A percentile compares a stretch with the other conserved stretches of the same genome.
These are phyloP conservation scores for Triplophysa yarkandensis DNA, from an alignment of 2,797 vertebrate genomes.

Conservation along the genomic window DNA sequence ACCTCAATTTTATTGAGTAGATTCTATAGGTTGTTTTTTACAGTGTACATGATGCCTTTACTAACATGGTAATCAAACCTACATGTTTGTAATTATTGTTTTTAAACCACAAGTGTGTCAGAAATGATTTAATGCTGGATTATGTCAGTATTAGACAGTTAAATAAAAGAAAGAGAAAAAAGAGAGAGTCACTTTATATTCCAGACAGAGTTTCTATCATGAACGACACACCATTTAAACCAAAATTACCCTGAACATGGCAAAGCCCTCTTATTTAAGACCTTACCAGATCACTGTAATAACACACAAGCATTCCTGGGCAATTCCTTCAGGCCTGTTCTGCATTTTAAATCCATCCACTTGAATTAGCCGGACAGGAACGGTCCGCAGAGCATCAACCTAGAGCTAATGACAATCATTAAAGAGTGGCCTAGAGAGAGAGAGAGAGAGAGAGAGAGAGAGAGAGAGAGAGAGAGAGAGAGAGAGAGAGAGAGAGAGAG, in stretches of 20 bases:
- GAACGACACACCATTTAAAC: constrained; percentile 45
- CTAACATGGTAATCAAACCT: background rate
- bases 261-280: constrained; percentile 41
- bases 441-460: constrained; percentile 64
- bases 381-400: constrained; percentile 54
- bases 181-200: constrained; percentile 17
- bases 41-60: background rate
- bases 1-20: no score
- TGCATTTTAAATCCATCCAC: constrained; percentile 6
- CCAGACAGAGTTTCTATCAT: constrained; percentile 47
- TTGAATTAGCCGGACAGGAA: constrained; percentile 23
- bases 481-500: background rate
- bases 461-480: constrained; percentile 30
- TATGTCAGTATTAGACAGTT: background rate
- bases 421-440: constrained; percentile 60
- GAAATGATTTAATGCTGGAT: constrained; percentile 19
- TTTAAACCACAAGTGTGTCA: constrained; percentile 25
- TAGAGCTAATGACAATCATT: constrained; percentile 67
- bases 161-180: constrained; percentile 1
- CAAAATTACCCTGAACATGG: constrained; percentile 48
- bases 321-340: background rate
- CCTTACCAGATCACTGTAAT: constrained; percentile 29
- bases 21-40: no score
- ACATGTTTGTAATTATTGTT: background rate
- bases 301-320: background rate